Base-by-base conservation (phyloP, 1,140 invertebrate species). In the Orchesella cincta region DNA sequence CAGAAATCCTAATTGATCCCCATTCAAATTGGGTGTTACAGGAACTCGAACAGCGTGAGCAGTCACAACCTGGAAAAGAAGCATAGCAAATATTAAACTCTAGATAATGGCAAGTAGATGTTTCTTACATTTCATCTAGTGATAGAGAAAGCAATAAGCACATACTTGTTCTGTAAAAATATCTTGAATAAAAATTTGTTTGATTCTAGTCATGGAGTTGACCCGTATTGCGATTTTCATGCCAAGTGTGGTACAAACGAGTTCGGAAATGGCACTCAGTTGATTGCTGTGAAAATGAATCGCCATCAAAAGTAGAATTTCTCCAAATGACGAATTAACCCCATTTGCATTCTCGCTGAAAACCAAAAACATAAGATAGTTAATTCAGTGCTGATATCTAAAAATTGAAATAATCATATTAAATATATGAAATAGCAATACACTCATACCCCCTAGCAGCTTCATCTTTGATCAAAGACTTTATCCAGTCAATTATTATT, bases 221-320 rank as follows among this genome's bases (percentile, higher is more conserved):
- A 94, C 93, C 73, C 96, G 88, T 5, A 97, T 95, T 0, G 93
- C 90, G 80, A 98, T 93, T 85, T 97, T 96, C 94, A 98, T 98
- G 0, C 95, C 95, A 0, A 99, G 86, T 20, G 96, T 98, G 12
- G 94, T 91, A 83, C 94, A 97, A 0, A 98, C 95, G 20, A 98
- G 86, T 81, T 98, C 96, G 76, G 93, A 93, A 71, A 98, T 97
- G 5, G 96, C 94, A 67, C 91, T 91, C 12, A 96, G 85, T 85
- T 98, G 96, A 84, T 95, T 96, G 78, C 94, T 94, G 84, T 98
- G 96, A 84, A 98, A 98, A 84, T 98, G 96, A 81, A 98, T 98
- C 0, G 96, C 97, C 88, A 99, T 94, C 33, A 98, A 86, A 0
- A 98, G 89, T 20, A 99, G 86, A 93, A 98, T 96, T 86, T 98